Base-by-base conservation (phyloP, 2,888 invertebrate species). In the Gonocerus acuteangulatus region DNA sequence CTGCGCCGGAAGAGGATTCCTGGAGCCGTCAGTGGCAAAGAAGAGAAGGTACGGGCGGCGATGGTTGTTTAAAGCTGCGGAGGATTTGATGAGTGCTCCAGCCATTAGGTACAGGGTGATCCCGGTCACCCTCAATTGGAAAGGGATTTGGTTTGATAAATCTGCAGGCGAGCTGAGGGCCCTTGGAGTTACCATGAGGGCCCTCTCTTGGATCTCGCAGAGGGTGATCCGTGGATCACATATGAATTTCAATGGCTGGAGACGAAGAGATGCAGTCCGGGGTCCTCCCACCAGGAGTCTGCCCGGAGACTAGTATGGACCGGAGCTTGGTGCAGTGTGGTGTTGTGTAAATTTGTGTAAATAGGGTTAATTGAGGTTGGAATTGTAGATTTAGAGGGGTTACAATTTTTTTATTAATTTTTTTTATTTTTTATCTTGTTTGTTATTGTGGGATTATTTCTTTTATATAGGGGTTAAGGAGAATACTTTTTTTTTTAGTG, bases 181-280 rank as follows among this genome's bases (percentile, higher is more conserved):
- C 2, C 2, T 49, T 0, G 66, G 67, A 64, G 61, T 66, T 62
- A 61, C 64, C 49, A 34, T 60, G 62, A 64, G 65, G 44, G 61
- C 67, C 64, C 66, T 68, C 64, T 64, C 64, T 65, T 65, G 68
- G 62, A 65, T 69, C 63, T 45, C 62, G 1, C 51, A 62, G 1
- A 1, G 56, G 1, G 60, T 62, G 2, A 0, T 48, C 11, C 19
- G 48, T 11, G 9, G 48, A 2, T 9, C 13, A 2, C n/a, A n/a
- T 21, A 0, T 44, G 52, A 0, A 49, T 51, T 15, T 61, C 42
- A 47, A n/a, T n/a, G n/a, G n/a, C n/a, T n/a, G n/a, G n/a, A n/a
- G n/a, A n/a, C n/a, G n/a, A n/a, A n/a, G n/a, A n/a, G n/a, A n/a
- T n/a, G n/a, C n/a, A n/a, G n/a, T n/a, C n/a, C n/a, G n/a, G n/a